Evolutionary conservation across 2,888 invertebrate species (phyloP).

Genomic region (Leptogaster cylindrica): DNA sequence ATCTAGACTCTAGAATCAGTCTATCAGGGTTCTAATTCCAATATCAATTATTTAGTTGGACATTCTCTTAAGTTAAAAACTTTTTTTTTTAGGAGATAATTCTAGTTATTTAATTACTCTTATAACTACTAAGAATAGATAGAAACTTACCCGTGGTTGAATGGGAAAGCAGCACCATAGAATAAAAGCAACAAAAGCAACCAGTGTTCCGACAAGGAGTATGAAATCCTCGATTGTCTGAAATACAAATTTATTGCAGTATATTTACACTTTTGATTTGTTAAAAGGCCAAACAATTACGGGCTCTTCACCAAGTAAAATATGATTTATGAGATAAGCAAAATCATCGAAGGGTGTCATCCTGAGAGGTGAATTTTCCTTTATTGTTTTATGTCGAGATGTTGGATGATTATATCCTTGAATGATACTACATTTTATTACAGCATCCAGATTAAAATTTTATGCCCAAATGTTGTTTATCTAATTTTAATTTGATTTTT

Average conservation of each 20-base stretch:
- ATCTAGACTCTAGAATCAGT: too few relatives aligned
- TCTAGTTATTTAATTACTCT: neutral
- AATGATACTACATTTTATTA: constrained; percentile 9
- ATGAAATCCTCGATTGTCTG: constrained; percentile 71
- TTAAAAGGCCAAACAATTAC: constrained; percentile 58
- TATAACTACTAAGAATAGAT: neutral
- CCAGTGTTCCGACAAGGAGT: constrained; percentile 67
- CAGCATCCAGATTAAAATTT: neutral
- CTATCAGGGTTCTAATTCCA: too few relatives aligned
- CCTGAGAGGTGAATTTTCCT: too few relatives aligned
- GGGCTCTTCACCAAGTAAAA: constrained; percentile 68
- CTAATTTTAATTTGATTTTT: too few relatives aligned
- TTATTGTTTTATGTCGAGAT: too few relatives aligned
- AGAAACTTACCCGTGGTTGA: constrained; percentile 61
- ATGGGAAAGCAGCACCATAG: constrained; percentile 71
- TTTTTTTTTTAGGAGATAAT: neutral
- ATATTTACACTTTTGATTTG: neutral
- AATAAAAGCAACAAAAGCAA: constrained; percentile 69
- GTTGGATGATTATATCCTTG: too few relatives aligned
- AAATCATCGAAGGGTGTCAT: constrained; percentile 70
- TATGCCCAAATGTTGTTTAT: neutral
- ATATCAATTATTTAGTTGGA: neutral
- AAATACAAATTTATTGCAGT: constrained; percentile 40
- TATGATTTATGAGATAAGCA: constrained; percentile 67
- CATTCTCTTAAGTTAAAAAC: neutral